phyloP scores from a whole-genome alignment of 2,797 vertebrate genomes.

The Myiothlypis coronata region DNA sequence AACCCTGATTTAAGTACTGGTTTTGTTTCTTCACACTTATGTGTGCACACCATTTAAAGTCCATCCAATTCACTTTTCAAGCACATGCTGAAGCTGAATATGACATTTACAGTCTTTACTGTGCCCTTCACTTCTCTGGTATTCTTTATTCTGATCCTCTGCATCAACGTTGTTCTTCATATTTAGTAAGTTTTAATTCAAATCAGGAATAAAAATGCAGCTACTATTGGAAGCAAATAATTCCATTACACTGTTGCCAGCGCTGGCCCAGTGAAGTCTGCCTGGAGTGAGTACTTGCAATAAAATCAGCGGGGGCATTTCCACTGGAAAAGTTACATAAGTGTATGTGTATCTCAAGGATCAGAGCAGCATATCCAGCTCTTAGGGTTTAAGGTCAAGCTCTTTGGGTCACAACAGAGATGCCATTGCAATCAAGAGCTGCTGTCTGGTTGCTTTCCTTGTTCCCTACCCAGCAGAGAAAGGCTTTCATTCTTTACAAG shows the following conservation, averaged over 20 bases:
- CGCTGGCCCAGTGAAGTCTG: background rate
- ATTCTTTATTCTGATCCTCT: background rate
- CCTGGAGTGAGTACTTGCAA: conserved; percentile 4
- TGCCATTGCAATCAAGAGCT: background rate
- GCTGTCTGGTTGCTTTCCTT: background rate
- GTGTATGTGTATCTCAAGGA: background rate
- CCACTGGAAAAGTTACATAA: background rate
- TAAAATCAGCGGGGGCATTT: background rate
- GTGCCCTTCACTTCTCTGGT: background rate
- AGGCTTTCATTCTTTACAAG: background rate
- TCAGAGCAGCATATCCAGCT: background rate
- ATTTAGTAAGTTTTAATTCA: background rate
- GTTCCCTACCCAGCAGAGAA: background rate
- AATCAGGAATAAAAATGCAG: background rate
- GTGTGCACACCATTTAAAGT: background rate
- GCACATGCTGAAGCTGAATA: background rate
- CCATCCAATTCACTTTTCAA: background rate
- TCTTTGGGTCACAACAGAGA: background rate
- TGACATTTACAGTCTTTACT: background rate
- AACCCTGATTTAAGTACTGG: background rate
- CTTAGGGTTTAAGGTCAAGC: background rate
- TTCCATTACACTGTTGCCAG: background rate
- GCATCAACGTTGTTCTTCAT: background rate
- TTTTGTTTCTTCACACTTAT: background rate
- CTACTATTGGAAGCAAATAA: background rate